A percentile compares a stretch with the other conserved stretches of the same genome.
Conservation (phyloP, 2,113 vertebrate genomes). For the Zapornia atra region DNA sequence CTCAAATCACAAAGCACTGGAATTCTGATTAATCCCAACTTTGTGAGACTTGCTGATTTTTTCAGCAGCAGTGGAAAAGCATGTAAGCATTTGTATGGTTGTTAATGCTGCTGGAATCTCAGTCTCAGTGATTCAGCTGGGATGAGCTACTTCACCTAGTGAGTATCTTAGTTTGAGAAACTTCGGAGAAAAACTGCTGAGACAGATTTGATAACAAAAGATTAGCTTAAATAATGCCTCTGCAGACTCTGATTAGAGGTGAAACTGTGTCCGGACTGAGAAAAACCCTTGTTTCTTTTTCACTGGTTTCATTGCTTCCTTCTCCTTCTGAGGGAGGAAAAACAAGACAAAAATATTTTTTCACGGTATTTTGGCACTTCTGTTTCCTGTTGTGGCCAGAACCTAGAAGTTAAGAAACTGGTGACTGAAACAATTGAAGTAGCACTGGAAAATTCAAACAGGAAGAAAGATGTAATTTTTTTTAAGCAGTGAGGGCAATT, state of each 20-base stretch:
- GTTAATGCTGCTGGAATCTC: background rate
- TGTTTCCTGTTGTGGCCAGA: constrained; percentile 60
- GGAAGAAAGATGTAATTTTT: constrained; percentile 38
- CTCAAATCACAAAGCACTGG: background rate
- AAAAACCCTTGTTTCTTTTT: constrained; percentile 15
- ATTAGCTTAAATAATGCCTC: background rate
- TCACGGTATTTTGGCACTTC: constrained; percentile 52
- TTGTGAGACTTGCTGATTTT: background rate
- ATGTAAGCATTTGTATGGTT: background rate
- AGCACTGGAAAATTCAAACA: constrained; percentile 44
- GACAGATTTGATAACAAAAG: background rate
- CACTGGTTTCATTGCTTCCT: constrained; percentile 5
- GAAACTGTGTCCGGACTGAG: background rate
- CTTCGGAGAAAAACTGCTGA: background rate
- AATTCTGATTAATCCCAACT: background rate
- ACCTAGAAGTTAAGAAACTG: constrained; percentile 47
- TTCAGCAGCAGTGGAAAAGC: background rate
- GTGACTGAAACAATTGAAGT: constrained; percentile 46
- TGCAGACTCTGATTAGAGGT: background rate
- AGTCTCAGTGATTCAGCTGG: background rate
- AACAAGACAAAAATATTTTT: constrained; percentile 29
- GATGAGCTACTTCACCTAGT: background rate
- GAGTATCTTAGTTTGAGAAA: background rate
- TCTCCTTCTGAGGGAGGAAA: constrained; percentile 19
- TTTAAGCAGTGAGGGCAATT: constrained; percentile 19